Evolutionary conservation across 2,888 invertebrate genomes (phyloP), one percentile per base, ranked within the genome.

Genomic region (Apocheima hispidaria): DNA sequence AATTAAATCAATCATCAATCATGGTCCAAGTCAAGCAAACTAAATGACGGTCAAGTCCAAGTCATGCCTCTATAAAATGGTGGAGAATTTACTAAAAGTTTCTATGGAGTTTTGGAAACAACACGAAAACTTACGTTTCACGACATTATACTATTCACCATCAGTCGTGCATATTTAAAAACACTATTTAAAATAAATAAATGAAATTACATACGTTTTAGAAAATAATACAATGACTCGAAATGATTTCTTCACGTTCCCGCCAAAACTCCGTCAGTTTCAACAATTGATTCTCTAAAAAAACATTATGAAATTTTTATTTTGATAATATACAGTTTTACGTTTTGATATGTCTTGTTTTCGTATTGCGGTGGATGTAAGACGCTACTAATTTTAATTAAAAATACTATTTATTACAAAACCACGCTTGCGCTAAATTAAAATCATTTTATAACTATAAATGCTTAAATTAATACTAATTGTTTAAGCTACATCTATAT

Each of bases 291-390:
- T 46, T 28, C 2, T 18, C 6, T 23, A 23, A 16, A 23, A 23
- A 28, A 44, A 44, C 41, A 23, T 23, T 43, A 23, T n/a, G 6
- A 44, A 16, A 10, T 10, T 28, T 16, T 16, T 18, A 4, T 16
- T 5, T 46, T 28, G 23, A 23, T 7, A 41, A 41, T 0, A 18
- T 5, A 46, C 7, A 33, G 4, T 33, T 46, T 77, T 77, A 79
- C 72, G 74, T 74, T 70, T 79, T 91, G 90, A 90, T 90, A 90
- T 92, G 89, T 90, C 78, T 84, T 90, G 88, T 90, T 78, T 83
- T 69, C 63, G 78, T 86, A 85, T 85, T 88, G 85, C 87, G 75
- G 82, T 84, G 81, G 79, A 77, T 81, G 73, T 75, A 71, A 73
- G 73, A 73, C 70, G 67, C 70, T 69, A 66, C 68, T 69, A 69